Evolutionary conservation across 2,113 vertebrate genomes (phyloP).

Genomic region (Leucopsar rothschildi): DNA sequence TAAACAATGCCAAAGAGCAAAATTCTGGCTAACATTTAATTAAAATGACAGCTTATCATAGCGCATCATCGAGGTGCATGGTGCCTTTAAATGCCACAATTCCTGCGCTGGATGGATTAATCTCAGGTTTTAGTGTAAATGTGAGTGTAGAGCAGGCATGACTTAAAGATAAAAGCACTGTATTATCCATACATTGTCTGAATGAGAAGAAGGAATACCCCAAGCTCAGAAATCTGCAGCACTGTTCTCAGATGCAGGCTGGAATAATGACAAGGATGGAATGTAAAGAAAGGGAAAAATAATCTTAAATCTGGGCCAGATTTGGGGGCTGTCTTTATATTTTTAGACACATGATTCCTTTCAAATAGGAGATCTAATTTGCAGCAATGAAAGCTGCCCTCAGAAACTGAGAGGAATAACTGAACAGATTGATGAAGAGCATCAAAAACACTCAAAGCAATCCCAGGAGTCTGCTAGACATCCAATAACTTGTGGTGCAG

Average conservation of each 20-base stretch:
- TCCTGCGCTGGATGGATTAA: background rate
- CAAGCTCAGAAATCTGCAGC: background rate
- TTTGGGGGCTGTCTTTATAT: background rate
- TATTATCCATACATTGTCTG: background rate
- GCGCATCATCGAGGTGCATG: background rate
- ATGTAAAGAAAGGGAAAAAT: background rate
- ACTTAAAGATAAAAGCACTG: background rate
- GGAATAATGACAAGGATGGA: background rate
- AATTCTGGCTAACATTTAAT: background rate
- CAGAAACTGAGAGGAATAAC: conserved; percentile 9
- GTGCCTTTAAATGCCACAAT: background rate
- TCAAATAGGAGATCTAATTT: background rate
- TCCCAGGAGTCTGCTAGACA: conserved; percentile 4
- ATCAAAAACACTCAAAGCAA: conserved; percentile 28
- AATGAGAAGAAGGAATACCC: background rate
- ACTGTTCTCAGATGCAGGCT: background rate
- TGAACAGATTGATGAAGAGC: conserved; percentile 10
- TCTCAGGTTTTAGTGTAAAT: background rate
- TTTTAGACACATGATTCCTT: background rate
- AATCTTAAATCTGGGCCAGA: background rate
- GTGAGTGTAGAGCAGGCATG: background rate
- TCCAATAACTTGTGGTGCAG: conserved; percentile 13
- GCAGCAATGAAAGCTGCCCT: background rate
- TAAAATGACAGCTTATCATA: background rate
- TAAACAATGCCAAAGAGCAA: background rate